A percentile compares a stretch with the other conserved stretches of the same genome.
Evolutionary conservation across 2,113 vertebrate genomes (phyloP).

Genomic region (Oncorhynchus gorbuscha): DNA sequence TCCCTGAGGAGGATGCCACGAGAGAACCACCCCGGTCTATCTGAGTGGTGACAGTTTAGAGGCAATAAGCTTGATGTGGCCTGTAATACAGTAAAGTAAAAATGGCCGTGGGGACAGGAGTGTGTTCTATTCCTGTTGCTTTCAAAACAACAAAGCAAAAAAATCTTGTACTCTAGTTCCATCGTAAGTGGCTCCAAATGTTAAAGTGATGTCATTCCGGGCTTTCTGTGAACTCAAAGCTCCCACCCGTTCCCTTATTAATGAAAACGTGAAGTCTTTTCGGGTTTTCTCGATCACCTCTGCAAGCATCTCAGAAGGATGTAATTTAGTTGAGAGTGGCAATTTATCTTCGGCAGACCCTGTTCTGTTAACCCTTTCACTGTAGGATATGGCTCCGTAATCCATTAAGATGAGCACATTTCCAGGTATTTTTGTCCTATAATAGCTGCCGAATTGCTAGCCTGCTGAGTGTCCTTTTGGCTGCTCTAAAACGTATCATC

Average conservation of each 20-base stretch:
- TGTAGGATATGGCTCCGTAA: conserved; percentile 57
- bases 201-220: conserved; percentile 24
- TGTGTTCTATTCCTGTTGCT: conserved; percentile 44
- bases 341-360: conserved; percentile 59
- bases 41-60: conserved; percentile 71
- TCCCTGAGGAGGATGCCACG: conserved; percentile 65
- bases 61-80: conserved; percentile 64
- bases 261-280: conserved; percentile 47
- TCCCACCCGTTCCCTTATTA: conserved; percentile 41
- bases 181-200: conserved; percentile 11
- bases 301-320: conserved; percentile 53
- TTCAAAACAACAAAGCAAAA: conserved; percentile 60
- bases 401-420: conserved; percentile 70
- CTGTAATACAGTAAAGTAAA: conserved; percentile 39
- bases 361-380: conserved; percentile 71
- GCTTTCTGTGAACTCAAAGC: background rate
- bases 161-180: conserved; percentile 28
- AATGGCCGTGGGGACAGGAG: conserved; percentile 58
- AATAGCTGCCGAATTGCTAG: conserved; percentile 75
- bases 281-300: conserved; percentile 36
- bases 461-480: conserved; percentile 73
- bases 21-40: conserved; percentile 53
- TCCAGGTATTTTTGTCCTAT: conserved; percentile 63
- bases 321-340: conserved; percentile 67
- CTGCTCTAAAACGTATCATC: conserved; percentile 61